Evolutionary conservation across 2,797 vertebrate species (phyloP).

Genomic region (Sebastes nivosus): DNA sequence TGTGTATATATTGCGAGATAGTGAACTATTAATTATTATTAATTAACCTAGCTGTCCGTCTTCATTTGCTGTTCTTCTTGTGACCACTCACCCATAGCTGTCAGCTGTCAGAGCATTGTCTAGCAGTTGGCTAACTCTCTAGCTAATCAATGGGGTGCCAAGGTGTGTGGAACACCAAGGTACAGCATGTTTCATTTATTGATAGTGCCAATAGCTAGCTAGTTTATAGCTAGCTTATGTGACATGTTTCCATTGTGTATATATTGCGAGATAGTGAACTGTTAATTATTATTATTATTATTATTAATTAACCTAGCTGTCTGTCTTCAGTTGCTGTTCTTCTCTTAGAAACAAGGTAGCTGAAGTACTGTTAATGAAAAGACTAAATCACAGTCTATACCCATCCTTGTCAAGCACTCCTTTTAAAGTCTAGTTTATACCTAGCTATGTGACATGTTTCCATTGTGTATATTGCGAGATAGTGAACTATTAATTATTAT

Average conservation of each 20-base stretch:
- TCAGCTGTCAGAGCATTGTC: slow-evolving; percentile 15
- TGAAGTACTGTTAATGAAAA: slow-evolving; percentile 35
- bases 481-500: background rate
- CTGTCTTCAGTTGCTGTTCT: background rate
- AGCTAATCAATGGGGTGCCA: background rate
- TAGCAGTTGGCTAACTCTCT: slow-evolving; percentile 2
- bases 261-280: background rate
- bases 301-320: background rate
- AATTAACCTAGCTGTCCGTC: background rate
- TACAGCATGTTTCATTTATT: background rate
- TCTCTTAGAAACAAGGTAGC: slow-evolving; percentile 29
- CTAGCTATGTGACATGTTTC: background rate
- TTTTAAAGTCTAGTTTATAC: background rate
- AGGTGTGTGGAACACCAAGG: background rate
- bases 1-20: background rate
- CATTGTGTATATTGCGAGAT: background rate
- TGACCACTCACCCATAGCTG: background rate
- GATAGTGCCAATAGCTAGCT: background rate
- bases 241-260: too few relatives aligned
- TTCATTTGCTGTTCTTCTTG: background rate
- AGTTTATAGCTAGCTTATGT: background rate
- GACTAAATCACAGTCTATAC: slow-evolving; percentile 22
- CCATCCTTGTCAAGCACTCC: slow-evolving; percentile 10
- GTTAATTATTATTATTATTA: background rate
- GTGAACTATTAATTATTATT: background rate